A percentile compares a stretch with the other conserved stretches of the same genome.
Conservation (phyloP, 2,113 vertebrate species). For the Vimba vimba region DNA sequence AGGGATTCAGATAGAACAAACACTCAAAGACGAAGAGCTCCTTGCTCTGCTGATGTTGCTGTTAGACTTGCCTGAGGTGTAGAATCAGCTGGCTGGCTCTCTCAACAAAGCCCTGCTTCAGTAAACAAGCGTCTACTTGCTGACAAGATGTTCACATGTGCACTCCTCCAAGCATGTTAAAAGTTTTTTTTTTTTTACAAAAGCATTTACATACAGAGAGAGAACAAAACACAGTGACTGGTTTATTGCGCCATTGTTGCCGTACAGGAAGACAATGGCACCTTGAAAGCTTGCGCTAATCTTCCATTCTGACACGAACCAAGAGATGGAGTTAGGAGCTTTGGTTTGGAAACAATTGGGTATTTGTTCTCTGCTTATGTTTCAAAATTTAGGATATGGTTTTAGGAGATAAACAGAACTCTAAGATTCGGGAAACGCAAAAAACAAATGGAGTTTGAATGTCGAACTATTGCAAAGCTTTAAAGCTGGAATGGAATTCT, state of each 20-base stretch:
- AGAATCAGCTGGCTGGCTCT: conserved; percentile 58
- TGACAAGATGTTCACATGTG: conserved; percentile 63
- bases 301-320: conserved; percentile 75
- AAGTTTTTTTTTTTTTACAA: conserved; percentile 64
- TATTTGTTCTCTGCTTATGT: conserved; percentile 71
- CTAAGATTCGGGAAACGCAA: conserved; percentile 63
- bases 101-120: conserved; percentile 60
- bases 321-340: conserved; percentile 65
- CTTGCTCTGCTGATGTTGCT: conserved; percentile 45
- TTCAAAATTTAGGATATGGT: conserved; percentile 72
- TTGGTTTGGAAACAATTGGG: conserved; percentile 70
- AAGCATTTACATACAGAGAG: conserved; percentile 63
- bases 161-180: conserved; percentile 60
- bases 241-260: conserved; percentile 70
- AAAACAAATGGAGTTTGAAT: conserved; percentile 69
- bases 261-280: conserved; percentile 68
- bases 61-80: conserved; percentile 53
- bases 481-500: conserved; percentile 60
- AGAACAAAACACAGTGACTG: conserved; percentile 68
- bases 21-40: conserved; percentile 33
- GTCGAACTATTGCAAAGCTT: conserved; percentile 63
- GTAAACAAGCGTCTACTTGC: conserved; percentile 48
- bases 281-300: conserved; percentile 72
- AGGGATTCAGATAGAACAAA: conserved; percentile 40
- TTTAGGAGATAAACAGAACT: conserved; percentile 73